Base-by-base conservation (phyloP, 30 jellyfish, hydroid and myxozoan species). In the Turritopsis dohrnii region DNA sequence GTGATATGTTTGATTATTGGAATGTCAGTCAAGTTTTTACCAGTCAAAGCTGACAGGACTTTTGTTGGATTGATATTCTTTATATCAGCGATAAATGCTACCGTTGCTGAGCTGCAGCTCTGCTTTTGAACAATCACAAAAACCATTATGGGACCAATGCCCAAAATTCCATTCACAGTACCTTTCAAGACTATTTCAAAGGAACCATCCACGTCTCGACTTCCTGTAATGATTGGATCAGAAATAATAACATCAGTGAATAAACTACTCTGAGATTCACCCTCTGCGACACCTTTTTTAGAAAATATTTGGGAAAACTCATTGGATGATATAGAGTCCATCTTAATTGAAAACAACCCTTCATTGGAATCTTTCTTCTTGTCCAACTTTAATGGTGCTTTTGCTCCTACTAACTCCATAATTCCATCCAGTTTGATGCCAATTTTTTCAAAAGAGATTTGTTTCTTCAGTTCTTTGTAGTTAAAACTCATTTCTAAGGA, bases 161-260 rank as follows among this genome's bases (percentile, higher is more conserved):
- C 92, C 52, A 30, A 71, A 29, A 81, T 41, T 1, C 82, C 90
- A 29, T 80, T 60, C 53, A 75, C 85, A 28, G 21, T 71, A 8
- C 97, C 97, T 8, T 75, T 29, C 66, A 91, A 20, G 72, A 87
- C 89, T 23, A 91, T 76, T 83, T 91, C 97, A 53, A 80, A 91
- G 20, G 89, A 66, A 29, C 96, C 97, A 72, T 91, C 96, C 1
- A 69, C 86, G 20, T 72, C 88, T 53, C 85, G 69, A 21, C 76
- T 7, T 18, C 97, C 97, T 0, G 83, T 66, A 20, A 91, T 74
- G 29, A 65, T 84, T 29, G 96, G 95, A 29, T 83, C 82, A 26
- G 84, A 85, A 26, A 91, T 79, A 20, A 66, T 85, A n/a, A 82
- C 82, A 53, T 84, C 80, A 24, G 86, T 77, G 28, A 91, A 72